Conservation (phyloP, 2,113 vertebrate species). For the Dolichotis patagonum region DNA sequence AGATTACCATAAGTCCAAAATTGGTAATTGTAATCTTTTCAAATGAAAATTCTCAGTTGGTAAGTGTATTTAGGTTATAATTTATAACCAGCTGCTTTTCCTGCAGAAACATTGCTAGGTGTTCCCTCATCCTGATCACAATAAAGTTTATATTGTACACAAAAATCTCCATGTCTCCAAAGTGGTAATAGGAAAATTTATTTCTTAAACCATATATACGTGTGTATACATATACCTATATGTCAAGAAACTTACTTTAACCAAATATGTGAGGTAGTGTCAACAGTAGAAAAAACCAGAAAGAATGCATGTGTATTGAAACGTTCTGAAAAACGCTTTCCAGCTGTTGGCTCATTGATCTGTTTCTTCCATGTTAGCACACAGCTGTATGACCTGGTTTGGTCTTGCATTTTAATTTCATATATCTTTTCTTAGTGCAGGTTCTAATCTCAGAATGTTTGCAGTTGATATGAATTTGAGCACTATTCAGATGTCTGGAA, state of each 20-base stretch:
- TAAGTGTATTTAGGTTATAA: not conserved
- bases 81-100: not conserved
- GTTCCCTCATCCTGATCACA: not conserved
- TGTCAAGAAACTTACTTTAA: not conserved
- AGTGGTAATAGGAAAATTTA: not conserved
- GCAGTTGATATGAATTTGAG: not conserved
- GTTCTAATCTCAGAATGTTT: slow-evolving; percentile 26
- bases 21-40: not conserved
- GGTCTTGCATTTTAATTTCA: not conserved
- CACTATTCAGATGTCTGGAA: not conserved
- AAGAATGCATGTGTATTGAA: not conserved
- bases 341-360: not conserved
- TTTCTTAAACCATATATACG: not conserved
- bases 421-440: not conserved
- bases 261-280: not conserved
- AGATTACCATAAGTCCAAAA: not conserved
- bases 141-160: not conserved
- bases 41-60: not conserved
- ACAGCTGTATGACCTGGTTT: not conserved
- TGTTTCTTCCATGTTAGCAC: not conserved
- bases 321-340: not conserved
- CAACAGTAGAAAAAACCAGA: not conserved
- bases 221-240: not conserved
- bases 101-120: not conserved
- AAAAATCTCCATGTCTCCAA: not conserved